Percentiles rank a stretch among this genome's conserved stretches.
These are phyloP conservation scores for Muscina levida DNA, from an alignment of 2,888 invertebrate genomes.

Conservation along the genomic window DNA sequence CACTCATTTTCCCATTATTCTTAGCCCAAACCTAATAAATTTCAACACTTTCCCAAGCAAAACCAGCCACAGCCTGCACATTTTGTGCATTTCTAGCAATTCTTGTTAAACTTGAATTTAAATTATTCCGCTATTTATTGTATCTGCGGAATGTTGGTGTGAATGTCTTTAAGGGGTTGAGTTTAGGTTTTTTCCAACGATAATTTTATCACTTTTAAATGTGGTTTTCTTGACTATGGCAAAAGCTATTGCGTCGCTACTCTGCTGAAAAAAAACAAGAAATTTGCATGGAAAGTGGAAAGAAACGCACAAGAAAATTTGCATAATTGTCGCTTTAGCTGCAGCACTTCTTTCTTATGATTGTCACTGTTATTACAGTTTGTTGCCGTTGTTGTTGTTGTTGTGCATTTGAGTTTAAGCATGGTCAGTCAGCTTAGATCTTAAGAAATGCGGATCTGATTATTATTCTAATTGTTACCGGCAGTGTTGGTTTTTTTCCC, in stretches of 20 bases:
- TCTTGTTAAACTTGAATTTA: too few species aligned
- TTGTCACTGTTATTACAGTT: conserved; percentile 2
- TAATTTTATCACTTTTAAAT: conserved; percentile 34
- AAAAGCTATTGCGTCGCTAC: background rate
- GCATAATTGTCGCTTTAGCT: conserved; percentile 43
- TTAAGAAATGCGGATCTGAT: too few species aligned
- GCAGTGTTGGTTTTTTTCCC: too few species aligned
- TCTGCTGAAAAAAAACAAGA: background rate
- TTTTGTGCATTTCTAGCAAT: background rate
- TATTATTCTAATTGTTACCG: too few species aligned
- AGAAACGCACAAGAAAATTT: conserved; percentile 27
- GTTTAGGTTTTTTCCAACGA: conserved; percentile 19
- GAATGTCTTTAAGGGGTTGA: background rate
- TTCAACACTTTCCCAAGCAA: too few species aligned
- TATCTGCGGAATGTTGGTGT: background rate
- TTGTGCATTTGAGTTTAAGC: background rate
- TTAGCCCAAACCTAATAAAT: too few species aligned
- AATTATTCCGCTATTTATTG: background rate
- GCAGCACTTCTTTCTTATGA: conserved; percentile 13
- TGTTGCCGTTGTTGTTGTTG: background rate
- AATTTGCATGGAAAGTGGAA: background rate
- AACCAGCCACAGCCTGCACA: too few species aligned
- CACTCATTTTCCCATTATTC: too few species aligned
- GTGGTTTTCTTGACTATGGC: conserved; percentile 23
- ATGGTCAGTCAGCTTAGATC: too few species aligned